phyloP scores from a whole-genome alignment of 2,888 invertebrate genomes.

The Hydriomena furcata region DNA sequence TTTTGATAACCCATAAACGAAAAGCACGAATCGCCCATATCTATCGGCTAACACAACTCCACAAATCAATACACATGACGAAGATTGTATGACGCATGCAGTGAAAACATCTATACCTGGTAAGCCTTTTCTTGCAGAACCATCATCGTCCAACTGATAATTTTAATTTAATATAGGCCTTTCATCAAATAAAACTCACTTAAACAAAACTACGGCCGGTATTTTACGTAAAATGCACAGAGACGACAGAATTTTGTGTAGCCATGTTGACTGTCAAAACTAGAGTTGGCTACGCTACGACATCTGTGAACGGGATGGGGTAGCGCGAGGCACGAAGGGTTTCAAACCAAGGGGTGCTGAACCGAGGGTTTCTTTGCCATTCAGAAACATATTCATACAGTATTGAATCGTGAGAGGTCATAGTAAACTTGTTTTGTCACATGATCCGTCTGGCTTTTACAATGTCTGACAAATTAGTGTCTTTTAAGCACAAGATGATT shows the following conservation, averaged over 20 bases:
- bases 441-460: too few species aligned
- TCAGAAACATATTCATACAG: conserved; percentile 13
- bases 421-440: conserved; percentile 6
- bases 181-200: conserved; percentile 17
- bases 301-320: conserved; percentile 38
- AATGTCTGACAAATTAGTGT: too few species aligned
- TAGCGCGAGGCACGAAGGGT: conserved; percentile 16
- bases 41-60: conserved; percentile 39
- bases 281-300: conserved; percentile 29
- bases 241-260: conserved; percentile 24
- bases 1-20: conserved; percentile 14
- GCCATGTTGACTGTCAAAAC: conserved; percentile 44
- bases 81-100: conserved; percentile 34
- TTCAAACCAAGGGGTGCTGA: conserved; percentile 11
- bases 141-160: conserved; percentile 22
- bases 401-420: conserved; percentile 35
- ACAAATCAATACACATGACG: conserved; percentile 56
- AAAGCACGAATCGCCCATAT: conserved; percentile 9
- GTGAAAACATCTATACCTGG: conserved; percentile 29
- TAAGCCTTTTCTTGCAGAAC: conserved; percentile 23
- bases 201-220: conserved; percentile 8
- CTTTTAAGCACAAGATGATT: not conserved
- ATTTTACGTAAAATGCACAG: conserved; percentile 16
- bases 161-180: conserved; percentile 24
- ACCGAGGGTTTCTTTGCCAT: conserved; percentile 16